phyloP scores from a whole-genome alignment of 2,797 vertebrate genomes.

The Propithecus perrieri region DNA sequence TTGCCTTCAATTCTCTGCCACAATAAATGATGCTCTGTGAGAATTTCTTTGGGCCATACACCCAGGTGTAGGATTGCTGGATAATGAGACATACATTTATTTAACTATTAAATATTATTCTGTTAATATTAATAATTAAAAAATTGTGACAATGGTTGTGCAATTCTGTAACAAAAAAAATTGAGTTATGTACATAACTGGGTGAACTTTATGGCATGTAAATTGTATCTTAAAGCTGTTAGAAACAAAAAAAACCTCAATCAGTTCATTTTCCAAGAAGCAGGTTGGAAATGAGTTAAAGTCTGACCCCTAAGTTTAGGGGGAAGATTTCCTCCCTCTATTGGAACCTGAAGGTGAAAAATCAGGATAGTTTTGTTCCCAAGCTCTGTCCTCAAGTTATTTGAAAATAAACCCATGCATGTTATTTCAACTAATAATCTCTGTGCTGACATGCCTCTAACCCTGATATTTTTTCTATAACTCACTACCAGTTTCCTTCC shows the following conservation, averaged over 20 bases:
- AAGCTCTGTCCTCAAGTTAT: background rate
- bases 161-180: background rate
- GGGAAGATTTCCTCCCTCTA: background rate
- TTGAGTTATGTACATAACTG: background rate
- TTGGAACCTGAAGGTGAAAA: background rate
- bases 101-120: background rate
- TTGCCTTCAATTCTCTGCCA: background rate
- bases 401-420: conserved; percentile 10
- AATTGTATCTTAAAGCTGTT: conserved; percentile 31
- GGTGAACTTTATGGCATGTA: background rate
- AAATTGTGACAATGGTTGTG: background rate
- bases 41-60: background rate
- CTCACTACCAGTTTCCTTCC: background rate
- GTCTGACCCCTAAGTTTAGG: background rate
- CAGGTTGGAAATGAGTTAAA: conserved; percentile 7
- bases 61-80: background rate
- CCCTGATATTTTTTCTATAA: background rate
- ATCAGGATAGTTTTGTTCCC: background rate
- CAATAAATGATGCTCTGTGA: background rate
- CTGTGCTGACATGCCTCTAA: background rate
- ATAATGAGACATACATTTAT: background rate
- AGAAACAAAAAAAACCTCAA: background rate
- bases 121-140: background rate
- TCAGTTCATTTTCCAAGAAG: conserved; percentile 60
- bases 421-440: background rate